Conservation (phyloP, 2,113 vertebrate species). For the Passer domesticus region DNA sequence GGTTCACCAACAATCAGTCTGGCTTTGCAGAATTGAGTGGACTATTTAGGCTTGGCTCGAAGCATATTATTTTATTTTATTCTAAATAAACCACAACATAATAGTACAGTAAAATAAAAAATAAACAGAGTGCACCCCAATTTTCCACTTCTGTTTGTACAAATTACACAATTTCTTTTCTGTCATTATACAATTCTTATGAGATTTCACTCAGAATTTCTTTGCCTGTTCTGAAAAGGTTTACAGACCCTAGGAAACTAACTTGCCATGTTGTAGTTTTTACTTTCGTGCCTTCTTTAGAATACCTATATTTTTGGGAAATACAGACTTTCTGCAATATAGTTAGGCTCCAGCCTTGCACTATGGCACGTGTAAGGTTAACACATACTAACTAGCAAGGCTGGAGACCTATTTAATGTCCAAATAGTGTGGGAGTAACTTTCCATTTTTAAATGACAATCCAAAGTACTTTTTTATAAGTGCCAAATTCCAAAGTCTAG, state of each 20-base stretch:
- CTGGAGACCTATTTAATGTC: not conserved
- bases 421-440: not conserved
- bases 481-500: not conserved
- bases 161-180: not conserved
- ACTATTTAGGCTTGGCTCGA: not conserved
- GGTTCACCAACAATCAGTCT: not conserved
- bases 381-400: not conserved
- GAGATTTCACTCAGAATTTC: not conserved
- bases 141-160: not conserved
- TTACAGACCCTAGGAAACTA: not conserved
- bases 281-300: not conserved
- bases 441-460: not conserved
- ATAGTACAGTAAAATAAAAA: not conserved
- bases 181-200: not conserved
- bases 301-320: not conserved
- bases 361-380: not conserved
- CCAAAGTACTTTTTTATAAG: not conserved
- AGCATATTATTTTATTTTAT: not conserved
- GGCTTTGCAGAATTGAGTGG: not conserved
- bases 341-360: not conserved
- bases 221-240: not conserved
- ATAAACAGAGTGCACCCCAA: rapidly evolving
- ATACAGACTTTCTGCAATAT: not conserved
- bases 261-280: not conserved
- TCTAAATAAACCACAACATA: not conserved